A percentile compares a stretch with the other conserved stretches of the same genome.
These are phyloP conservation scores for Cavia porcellus DNA, from an alignment of 2,113 vertebrate genomes.

Conservation along the genomic window DNA sequence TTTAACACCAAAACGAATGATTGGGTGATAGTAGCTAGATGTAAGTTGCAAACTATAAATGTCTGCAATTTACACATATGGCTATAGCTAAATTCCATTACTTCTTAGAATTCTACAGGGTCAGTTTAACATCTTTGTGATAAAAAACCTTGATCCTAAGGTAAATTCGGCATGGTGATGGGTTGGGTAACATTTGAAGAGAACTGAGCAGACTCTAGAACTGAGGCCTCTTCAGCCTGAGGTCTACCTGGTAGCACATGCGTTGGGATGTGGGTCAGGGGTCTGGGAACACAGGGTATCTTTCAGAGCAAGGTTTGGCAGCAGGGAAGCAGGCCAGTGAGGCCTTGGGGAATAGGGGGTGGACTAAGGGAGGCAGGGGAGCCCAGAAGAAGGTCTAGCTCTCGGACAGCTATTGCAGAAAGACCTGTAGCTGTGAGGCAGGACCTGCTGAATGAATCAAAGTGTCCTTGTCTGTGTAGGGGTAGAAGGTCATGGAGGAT, in stretches of 20 bases:
- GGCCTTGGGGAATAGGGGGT: not conserved
- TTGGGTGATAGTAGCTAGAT: not conserved
- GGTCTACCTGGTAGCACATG: not conserved
- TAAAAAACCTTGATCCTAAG: not conserved
- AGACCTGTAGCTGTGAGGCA: not conserved
- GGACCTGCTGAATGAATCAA: not conserved
- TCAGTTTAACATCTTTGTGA: not conserved
- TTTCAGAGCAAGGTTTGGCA: not conserved
- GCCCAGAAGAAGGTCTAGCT: not conserved
- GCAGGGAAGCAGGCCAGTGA: not conserved
- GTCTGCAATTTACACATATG: not conserved
- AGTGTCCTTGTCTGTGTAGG: not conserved
- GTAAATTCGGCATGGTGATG: not conserved
- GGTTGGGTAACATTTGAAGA: not conserved
- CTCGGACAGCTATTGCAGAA: not conserved
- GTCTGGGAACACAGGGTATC: not conserved
- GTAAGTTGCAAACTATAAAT: not conserved
- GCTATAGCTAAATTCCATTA: not conserved
- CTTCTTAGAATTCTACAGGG: not conserved
- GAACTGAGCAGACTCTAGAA: not conserved
- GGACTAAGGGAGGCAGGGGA: not conserved
- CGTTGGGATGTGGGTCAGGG: not conserved
- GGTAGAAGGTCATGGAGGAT: rapidly evolving
- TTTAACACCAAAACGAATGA: not conserved
- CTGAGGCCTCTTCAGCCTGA: not conserved